Percentiles rank a stretch among this genome's conserved stretches.
Evolutionary conservation across 2,113 vertebrate genomes (phyloP).

Genomic region (Cervus canadensis): DNA sequence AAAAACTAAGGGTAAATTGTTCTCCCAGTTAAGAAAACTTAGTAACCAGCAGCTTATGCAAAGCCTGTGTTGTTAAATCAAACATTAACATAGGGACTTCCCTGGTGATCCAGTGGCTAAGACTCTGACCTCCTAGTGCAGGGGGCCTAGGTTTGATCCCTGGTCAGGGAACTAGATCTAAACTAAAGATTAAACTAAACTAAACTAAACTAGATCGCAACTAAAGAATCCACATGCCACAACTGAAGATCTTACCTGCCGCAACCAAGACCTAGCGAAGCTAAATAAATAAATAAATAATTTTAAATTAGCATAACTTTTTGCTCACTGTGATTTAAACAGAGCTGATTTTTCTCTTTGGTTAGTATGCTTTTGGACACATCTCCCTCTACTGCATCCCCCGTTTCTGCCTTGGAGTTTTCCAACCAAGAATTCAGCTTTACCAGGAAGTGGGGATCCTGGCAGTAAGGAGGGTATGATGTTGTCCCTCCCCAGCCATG

Average conservation of each 20-base stretch:
- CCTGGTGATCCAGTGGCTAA: background rate
- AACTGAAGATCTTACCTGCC: background rate
- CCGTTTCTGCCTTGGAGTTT: background rate
- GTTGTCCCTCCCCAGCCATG: background rate
- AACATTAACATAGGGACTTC: background rate
- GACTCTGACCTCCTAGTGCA: background rate
- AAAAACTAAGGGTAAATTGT: background rate
- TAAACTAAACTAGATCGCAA: background rate
- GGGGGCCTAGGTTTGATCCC: background rate
- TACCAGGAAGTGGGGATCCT: background rate
- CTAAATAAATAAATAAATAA: background rate
- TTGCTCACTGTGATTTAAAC: background rate
- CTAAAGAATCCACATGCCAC: fast-evolving
- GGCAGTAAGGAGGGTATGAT: background rate
- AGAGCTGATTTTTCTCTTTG: background rate
- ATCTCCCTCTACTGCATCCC: background rate
- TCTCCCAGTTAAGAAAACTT: background rate
- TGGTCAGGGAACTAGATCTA: background rate
- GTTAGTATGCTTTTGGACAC: background rate
- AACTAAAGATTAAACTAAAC: too few relatives aligned
- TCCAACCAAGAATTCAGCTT: background rate
- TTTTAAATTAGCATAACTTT: background rate
- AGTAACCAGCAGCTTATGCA: background rate
- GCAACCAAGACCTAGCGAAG: background rate
- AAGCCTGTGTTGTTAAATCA: background rate